These are phyloP conservation scores for Zaprionus obscuricornis DNA, from an alignment of 2,888 invertebrate genomes.

Conservation along the genomic window DNA sequence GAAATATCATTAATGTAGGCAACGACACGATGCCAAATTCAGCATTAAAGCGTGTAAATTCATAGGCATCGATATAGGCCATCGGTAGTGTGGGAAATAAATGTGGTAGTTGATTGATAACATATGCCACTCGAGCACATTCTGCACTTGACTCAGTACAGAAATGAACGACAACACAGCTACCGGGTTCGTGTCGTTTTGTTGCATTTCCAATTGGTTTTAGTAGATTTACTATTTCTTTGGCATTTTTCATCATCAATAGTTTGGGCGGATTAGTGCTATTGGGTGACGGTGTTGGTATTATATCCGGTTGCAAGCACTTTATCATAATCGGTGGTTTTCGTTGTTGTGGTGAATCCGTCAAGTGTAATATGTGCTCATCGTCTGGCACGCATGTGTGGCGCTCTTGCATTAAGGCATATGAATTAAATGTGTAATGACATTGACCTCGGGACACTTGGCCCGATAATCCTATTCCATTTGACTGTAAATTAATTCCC, in stretches of 20 bases:
- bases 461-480: constrained; percentile 51
- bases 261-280: constrained; percentile 41
- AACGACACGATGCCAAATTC: constrained; percentile 96
- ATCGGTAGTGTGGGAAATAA: constrained; percentile 94
- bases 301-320: constrained; percentile 75
- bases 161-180: constrained; percentile 92
- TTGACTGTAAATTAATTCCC: constrained; percentile 16
- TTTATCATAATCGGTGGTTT: constrained; percentile 80
- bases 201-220: constrained; percentile 82
- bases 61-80: constrained; percentile 94
- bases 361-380: constrained; percentile 70
- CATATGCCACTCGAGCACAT: constrained; percentile 94
- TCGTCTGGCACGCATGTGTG: constrained; percentile 72
- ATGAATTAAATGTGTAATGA: constrained; percentile 75
- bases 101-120: constrained; percentile 94
- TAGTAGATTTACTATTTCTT: constrained; percentile 80
- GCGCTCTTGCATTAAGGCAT: constrained; percentile 66
- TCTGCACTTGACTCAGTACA: constrained; percentile 96
- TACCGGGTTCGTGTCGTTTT: constrained; percentile 86
- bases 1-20: constrained; percentile 94
- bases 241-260: constrained; percentile 76
- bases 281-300: constrained; percentile 42
- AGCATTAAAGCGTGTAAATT: constrained; percentile 92
- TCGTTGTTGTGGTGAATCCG: constrained; percentile 42
- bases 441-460: constrained; percentile 67